Conservation (phyloP, 1,140 invertebrate genomes). For the Orchestia grillus region DNA sequence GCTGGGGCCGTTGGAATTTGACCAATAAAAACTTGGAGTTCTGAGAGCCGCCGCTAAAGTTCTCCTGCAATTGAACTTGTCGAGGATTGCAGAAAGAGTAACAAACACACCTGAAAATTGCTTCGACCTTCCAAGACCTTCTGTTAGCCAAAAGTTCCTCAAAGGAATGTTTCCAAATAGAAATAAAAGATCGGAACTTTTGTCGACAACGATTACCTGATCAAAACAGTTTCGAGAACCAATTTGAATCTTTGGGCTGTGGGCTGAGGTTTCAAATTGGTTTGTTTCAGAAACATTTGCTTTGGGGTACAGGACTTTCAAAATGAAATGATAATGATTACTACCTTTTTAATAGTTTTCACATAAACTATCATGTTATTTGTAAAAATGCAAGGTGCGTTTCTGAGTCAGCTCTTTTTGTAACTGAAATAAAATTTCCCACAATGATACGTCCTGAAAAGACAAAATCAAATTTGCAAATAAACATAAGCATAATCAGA, state of each 20-base stretch:
- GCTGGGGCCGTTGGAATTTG: background rate
- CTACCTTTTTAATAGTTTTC: background rate
- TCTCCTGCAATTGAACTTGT: background rate
- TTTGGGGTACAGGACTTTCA: background rate
- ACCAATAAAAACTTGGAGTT: background rate
- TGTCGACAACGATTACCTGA: background rate
- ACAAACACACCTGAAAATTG: slow-evolving; percentile 26
- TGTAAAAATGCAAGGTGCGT: background rate
- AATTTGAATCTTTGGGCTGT: background rate
- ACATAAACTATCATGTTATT: background rate
- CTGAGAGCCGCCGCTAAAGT: background rate
- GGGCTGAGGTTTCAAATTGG: background rate
- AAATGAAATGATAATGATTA: no score
- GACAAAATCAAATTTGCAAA: background rate
- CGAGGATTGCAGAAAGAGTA: background rate
- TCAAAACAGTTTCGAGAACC: background rate
- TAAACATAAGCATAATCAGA: background rate
- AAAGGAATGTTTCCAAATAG: background rate
- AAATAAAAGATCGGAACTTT: background rate
- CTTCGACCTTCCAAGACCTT: background rate
- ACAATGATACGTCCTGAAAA: background rate
- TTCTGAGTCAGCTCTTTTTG: background rate
- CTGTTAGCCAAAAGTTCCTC: background rate
- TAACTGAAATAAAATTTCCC: background rate
- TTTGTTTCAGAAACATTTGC: background rate